These are phyloP conservation scores for Cheilosia pagana DNA, from an alignment of 2,888 invertebrate genomes.

Conservation along the genomic window DNA sequence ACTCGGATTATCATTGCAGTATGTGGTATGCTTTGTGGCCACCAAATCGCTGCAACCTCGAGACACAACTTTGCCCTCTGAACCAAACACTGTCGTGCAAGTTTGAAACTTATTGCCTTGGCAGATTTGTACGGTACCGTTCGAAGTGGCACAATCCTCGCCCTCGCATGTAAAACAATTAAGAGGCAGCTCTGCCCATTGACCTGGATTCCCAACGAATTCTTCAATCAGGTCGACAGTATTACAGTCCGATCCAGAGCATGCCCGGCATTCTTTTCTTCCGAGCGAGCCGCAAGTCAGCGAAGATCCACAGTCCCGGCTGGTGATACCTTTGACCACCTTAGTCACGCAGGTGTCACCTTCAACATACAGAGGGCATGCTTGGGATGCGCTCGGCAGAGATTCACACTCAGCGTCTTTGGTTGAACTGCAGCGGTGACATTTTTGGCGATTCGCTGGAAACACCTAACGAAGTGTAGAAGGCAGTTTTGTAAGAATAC, in stretches of 20 bases:
- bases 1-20: slow-evolving; percentile 69
- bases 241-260: slow-evolving; percentile 39
- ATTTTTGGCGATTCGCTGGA: slow-evolving; percentile 74
- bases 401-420: slow-evolving; percentile 71
- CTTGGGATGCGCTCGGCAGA: too few species aligned
- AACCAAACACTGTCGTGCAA: slow-evolving; percentile 76
- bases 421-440: slow-evolving; percentile 76
- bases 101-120: slow-evolving; percentile 71
- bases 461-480: slow-evolving; percentile 40
- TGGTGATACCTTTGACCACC: slow-evolving; percentile 66
- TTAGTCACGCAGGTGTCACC: too few species aligned
- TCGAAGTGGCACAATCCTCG: slow-evolving; percentile 57
- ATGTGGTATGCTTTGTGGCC: background rate
- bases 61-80: too few species aligned
- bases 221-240: too few species aligned
- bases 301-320: slow-evolving; percentile 76
- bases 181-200: slow-evolving; percentile 76
- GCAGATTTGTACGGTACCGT: slow-evolving; percentile 51
- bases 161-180: slow-evolving; percentile 76
- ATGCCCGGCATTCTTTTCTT: slow-evolving; percentile 72
- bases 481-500: background rate
- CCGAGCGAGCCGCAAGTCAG: slow-evolving; percentile 64
- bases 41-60: slow-evolving; percentile 77
- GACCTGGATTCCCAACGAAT: slow-evolving; percentile 72
- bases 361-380: too few species aligned